Evolutionary conservation across 2,113 vertebrate genomes (phyloP), one percentile per base, ranked within the genome.

Genomic region (Glaucomys volans): DNA sequence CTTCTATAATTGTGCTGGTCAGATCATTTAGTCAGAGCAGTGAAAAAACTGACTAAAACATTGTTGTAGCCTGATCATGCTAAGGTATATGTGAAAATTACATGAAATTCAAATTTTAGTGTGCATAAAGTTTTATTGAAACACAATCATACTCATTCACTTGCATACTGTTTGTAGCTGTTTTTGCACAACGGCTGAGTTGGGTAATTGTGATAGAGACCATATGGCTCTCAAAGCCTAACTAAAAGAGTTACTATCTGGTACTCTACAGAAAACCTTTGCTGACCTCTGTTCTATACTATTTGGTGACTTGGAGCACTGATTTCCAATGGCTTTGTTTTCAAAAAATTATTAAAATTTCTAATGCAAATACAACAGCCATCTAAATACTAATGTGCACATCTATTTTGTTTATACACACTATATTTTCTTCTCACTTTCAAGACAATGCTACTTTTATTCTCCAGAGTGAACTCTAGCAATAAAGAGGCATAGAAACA

Each of bases 201-300:
- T 92, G 32, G 62, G 42, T 79, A 76, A 42, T 17, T 79, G 50
- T 4, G 4, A 71, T 28, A 85, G 52, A 91, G 37, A 72, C 3
- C 18, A 35, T 35, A 59, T 85, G 37, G 22, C 24, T 93, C 28
- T 47, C 50, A 91, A 84, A 87, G 22, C n/a, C 66, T 75, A n/a
- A 91, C 50, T 64, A n/a, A 90, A 87, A 74, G 84, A 69, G 57
- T 94, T 93, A 57, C 71, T 93, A 6, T 71, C 12, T 82, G 75
- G 75, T 37, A 66, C 69, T 87, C 87, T 10, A 35, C 22, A 64
- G 75, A 90, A 44, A 52, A 81, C 26, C 7, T 40, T 92, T 76
- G 52, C 77, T 90, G 44, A 66, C 22, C 4, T 30, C 79, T 69
- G 24, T 50, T 94, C 30, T 77, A 13, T 26, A 42, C 11, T 83